A percentile compares a stretch with the other conserved stretches of the same genome.
Conservation (phyloP, 2,113 vertebrate genomes). For the Gallinago paraguaiae region DNA sequence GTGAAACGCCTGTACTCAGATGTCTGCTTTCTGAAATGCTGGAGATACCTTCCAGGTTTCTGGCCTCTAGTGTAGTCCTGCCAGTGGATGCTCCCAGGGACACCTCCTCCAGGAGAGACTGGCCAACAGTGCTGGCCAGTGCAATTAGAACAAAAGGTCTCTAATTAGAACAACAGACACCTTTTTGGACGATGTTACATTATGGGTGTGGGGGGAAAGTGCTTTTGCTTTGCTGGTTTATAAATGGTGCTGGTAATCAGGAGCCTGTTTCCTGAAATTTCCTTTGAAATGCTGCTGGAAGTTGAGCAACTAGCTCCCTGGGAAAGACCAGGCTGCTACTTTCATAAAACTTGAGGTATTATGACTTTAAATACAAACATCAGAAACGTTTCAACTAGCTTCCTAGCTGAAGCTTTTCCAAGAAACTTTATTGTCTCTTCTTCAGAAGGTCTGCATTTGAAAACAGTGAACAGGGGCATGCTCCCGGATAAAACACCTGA, state of each 20-base stretch:
- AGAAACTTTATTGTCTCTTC: background rate
- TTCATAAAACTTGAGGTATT: background rate
- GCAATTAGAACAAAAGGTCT: background rate
- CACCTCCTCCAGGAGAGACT: background rate
- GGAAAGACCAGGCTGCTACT: background rate
- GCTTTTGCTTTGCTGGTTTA: background rate
- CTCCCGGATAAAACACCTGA: background rate
- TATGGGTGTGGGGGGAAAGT: background rate
- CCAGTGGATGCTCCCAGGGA: background rate
- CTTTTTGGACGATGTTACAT: background rate
- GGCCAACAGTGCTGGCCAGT: background rate
- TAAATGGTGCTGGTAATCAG: background rate
- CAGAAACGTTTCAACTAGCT: background rate
- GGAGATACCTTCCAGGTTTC: background rate
- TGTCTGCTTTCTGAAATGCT: background rate
- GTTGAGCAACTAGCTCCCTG: background rate
- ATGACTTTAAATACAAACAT: background rate
- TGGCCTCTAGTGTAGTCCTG: background rate
- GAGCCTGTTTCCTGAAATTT: background rate
- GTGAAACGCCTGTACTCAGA: background rate
- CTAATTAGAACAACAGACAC: background rate
- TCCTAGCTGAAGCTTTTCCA: background rate
- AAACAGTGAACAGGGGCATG: background rate
- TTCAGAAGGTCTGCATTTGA: background rate
- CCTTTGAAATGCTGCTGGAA: background rate